phyloP scores from a whole-genome alignment of 1,140 invertebrate species.

The Bombus terrestris region DNA sequence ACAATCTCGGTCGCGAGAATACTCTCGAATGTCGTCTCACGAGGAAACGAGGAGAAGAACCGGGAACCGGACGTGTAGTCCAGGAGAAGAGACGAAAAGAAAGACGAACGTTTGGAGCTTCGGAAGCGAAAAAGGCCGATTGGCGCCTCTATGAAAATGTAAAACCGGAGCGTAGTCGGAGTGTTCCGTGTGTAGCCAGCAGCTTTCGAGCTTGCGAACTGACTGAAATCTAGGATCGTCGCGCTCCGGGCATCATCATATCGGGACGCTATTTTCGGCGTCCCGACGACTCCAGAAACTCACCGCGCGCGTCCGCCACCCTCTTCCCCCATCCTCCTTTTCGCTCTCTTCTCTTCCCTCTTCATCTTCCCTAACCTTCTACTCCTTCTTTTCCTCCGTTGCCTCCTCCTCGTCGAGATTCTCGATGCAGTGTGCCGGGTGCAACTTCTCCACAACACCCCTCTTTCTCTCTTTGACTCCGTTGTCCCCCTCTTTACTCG shows the following conservation, averaged over 20 bases:
- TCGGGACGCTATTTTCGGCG: slow-evolving; percentile 82
- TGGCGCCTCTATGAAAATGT: slow-evolving; percentile 44
- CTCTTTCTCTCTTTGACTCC: slow-evolving; percentile 37
- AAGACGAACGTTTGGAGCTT: neutral
- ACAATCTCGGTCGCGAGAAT: slow-evolving; percentile 10
- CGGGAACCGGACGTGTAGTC: too few species aligned
- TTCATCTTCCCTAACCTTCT: slow-evolving; percentile 75
- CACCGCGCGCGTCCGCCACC: slow-evolving; percentile 53
- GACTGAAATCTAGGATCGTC: slow-evolving; percentile 83
- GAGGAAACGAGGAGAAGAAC: slow-evolving; percentile 16
- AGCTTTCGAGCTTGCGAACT: slow-evolving; percentile 82
- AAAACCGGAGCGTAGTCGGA: slow-evolving; percentile 47
- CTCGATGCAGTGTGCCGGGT: slow-evolving; percentile 81
- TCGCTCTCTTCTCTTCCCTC: slow-evolving; percentile 73
- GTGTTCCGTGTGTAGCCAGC: slow-evolving; percentile 60
- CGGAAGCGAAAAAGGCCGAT: slow-evolving; percentile 16
- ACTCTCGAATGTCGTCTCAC: slow-evolving; percentile 6
- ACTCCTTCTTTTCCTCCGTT: slow-evolving; percentile 71
- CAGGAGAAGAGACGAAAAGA: neutral
- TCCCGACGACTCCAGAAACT: slow-evolving; percentile 82
- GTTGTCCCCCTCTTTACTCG: neutral
- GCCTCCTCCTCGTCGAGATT: slow-evolving; percentile 65
- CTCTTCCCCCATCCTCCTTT: slow-evolving; percentile 52
- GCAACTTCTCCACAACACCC: slow-evolving; percentile 78
- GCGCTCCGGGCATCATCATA: slow-evolving; percentile 82